Base-by-base conservation (phyloP, 2,888 invertebrate genomes). In the Apoda limacodes region DNA sequence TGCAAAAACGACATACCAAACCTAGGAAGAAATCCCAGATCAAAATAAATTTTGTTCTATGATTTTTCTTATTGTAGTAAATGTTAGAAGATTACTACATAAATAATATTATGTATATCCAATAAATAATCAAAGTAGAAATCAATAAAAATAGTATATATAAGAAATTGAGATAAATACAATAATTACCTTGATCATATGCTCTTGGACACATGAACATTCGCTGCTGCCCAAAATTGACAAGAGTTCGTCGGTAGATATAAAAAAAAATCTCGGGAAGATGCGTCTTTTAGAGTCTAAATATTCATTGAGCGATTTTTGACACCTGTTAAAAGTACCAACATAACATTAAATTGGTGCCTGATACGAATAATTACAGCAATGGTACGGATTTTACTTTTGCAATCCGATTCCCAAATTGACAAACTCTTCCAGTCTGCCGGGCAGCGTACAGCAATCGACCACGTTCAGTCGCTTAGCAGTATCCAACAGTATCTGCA, bases 221-320 rank as follows among this genome's bases (percentile, higher is more conserved):
- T 92, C 89, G 43, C 89, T 92, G 57, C 91, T 93, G 9, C 95
- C 95, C 28, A 96, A 83, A 47, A 96, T 93, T 2, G 92, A 90
- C 5, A 97, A 82, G 43, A 96, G 65, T 62, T 96, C 96, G 53
- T 95, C 95, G 14, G 95, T 95, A 3, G 95, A 95, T 55, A 96
- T 92, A 66, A 96, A 96, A 74, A 92, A 95, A 71, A 96, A 96
- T 28, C 96, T 71, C 2, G 96, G 93, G 64, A 95, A 96, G 40
- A 92, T 85, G 37, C 91, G 86, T 25, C 96, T 82, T 67, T 95
- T 95, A 0, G 90, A 87, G 61, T 93, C 93, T 42, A 96, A 75
- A 61, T 95, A 96, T 55, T 95, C 93, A 53, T 92, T 92, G 30
- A 96, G 72, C 0, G 95, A 94, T 61, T 95, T 95, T 66, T 95